Base-by-base conservation (phyloP, 2,888 invertebrate species). In the Plagiodera versicolora region DNA sequence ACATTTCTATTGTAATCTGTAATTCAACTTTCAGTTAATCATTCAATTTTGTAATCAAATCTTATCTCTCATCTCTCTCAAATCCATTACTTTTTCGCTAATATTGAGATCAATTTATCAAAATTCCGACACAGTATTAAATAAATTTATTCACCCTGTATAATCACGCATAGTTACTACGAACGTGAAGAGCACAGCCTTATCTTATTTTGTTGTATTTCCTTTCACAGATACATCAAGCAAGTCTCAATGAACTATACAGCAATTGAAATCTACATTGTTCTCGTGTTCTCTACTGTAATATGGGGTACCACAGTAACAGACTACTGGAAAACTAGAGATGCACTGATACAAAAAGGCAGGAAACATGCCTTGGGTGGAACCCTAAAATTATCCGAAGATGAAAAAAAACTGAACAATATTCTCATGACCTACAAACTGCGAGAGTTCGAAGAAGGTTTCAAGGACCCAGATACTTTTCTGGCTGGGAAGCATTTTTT, bases 401-500 rank as follows among this genome's bases (percentile, higher is more conserved):
- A 69, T 19, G 78, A 79, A 67, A 18, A 70, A 50, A 32, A 66
- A 17, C 76, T 72, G 0, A 79, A 79, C 56, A 61, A 71, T 5
- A 66, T 72, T 8, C 60, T 79, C 44, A 77, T 78, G 76, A 52
- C 28, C 3, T 62, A 67, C 50, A 79, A 79, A 63, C 39, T 60
- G 0, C 60, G 66, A 17, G 79, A 79, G 60, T 73, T 70, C 56
- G 73, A 76, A 16, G 57, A 60, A 3, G 76, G 77, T 6, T 75
- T 76, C 28, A 19, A 62, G 2, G 35, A 75, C 19, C 74, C 75
- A 1, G 52, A 39, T 0, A 64, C 56, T 17, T 91, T 86, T 74
- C 82, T 86, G 24, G 87, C 90, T 0, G 84, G 88, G 0, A 82
- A 82, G 19, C 89, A 89, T 72, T 88, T 89, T 70, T 87, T 92